Percentiles rank a stretch among this genome's conserved stretches.
These are phyloP conservation scores for Cyprinodon brontotheroides DNA, from an alignment of 2,113 vertebrate species.

Conservation along the genomic window DNA sequence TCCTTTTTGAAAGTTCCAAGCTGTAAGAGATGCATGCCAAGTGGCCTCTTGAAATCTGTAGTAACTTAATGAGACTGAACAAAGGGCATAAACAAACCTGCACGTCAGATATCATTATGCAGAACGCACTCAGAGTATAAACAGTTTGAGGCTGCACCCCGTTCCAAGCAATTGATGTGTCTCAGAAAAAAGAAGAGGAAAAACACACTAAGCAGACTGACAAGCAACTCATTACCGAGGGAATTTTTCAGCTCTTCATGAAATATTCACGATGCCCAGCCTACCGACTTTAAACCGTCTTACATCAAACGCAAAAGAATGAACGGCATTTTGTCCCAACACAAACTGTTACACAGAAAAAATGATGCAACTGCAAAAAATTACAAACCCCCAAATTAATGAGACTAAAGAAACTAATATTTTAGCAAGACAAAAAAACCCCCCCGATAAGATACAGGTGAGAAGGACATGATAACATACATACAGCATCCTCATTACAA, in stretches of 20 bases:
- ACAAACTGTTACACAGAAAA: conserved; percentile 16
- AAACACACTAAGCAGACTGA: conserved; percentile 56
- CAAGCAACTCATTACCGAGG: conserved; percentile 48
- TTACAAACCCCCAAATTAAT: conserved; percentile 6
- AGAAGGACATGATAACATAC: not conserved
- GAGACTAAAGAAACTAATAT: not conserved
- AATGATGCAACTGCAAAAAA: conserved; percentile 10
- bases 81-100: conserved; percentile 51
- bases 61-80: conserved; percentile 37
- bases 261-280: conserved; percentile 48
- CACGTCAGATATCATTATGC: conserved; percentile 45
- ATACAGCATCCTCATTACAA: not conserved
- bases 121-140: conserved; percentile 32
- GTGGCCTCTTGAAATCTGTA: conserved; percentile 29
- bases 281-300: conserved; percentile 18
- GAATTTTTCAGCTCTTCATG: conserved; percentile 43
- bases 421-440: not conserved
- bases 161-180: conserved; percentile 19
- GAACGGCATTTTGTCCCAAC: conserved; percentile 21
- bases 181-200: conserved; percentile 20
- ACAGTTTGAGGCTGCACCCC: conserved; percentile 45
- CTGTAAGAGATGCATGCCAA: conserved; percentile 35
- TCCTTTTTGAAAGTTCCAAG: conserved; percentile 28
- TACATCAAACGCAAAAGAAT: conserved; percentile 40
- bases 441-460: not conserved